Conservation (phyloP, 2,888 invertebrate species). For the Epinotia demarniana region DNA sequence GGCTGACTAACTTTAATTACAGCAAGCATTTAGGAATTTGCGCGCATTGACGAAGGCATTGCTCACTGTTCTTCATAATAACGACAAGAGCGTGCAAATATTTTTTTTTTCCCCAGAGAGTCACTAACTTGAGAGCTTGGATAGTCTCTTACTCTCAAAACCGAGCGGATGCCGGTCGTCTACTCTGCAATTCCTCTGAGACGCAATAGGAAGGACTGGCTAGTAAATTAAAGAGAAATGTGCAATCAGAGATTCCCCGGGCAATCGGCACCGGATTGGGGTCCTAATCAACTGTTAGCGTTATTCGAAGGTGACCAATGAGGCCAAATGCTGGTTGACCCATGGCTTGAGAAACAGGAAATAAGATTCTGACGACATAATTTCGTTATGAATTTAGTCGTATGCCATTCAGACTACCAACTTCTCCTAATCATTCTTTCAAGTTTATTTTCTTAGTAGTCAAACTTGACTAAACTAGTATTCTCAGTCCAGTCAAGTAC, state of each 20-base stretch:
- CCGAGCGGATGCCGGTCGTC: background rate
- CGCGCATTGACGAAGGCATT: background rate
- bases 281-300: conserved; percentile 30
- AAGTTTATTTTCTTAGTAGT: background rate
- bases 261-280: conserved; percentile 28
- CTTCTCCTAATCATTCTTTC: background rate
- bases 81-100: background rate
- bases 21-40: background rate
- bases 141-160: background rate
- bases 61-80: background rate
- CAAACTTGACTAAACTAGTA: too few relatives aligned
- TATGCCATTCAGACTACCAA: background rate
- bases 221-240: conserved; percentile 34
- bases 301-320: conserved; percentile 30
- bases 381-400: background rate
- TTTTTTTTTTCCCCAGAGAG: background rate
- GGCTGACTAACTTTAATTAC: conserved; percentile 2
- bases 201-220: conserved; percentile 27
- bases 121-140: background rate
- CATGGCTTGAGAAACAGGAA: conserved; percentile 2
- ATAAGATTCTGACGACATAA: background rate
- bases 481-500: too few relatives aligned
- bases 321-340: conserved; percentile 24
- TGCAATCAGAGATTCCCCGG: conserved; percentile 35
- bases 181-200: conserved; percentile 14